Base-by-base conservation (phyloP, 2,888 invertebrate genomes). In the Campoplex capitator region DNA sequence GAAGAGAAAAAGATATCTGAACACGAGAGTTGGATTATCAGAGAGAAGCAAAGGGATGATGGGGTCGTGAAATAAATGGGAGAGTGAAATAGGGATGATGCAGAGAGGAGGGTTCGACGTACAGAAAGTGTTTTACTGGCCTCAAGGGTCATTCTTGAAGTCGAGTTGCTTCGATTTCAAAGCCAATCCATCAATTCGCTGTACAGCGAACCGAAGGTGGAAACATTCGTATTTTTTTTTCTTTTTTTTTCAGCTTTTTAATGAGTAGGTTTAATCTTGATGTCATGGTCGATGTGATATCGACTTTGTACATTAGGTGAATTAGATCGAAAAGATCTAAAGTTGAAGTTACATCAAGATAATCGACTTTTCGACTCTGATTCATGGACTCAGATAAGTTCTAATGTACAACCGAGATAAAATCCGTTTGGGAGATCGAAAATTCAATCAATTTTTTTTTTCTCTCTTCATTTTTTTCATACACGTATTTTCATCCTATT, bases 141-240 rank as follows among this genome's bases (percentile, higher is more conserved):
- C 28, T 65, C 76, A 65, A 65, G 45, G 65, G 65, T 76, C 45
- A 65, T 48, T 67, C 48, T 77, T 51, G 51, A 65, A 13, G 77
- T 38, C 38, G n/a, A 62, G 42, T 38, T 13, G 51, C 1, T 23
- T 77, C 62, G 42, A 62, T 62, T 45, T 45, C 23, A 23, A 9
- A 45, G 45, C 3, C 38, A 75, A 75, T 75, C 42, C 16, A 42
- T 56, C 42, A 75, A 42, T 62, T 8, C 32, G 7, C 11, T 75
- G 56, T 62, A 18, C 65, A 23, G 38, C 58, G 2, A 35, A 32
- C 45, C 4, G 6, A 23, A 75, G 4, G 8, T 28, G 16, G n/a
- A 75, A 62, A n/a, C 8, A 28, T 75, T 18, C 62, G 16, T 62
- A 45, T 32, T 16, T 75, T 1, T 13, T 45, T 23, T 18, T 4